Evolutionary conservation across 2,888 invertebrate genomes (phyloP).

Genomic region (Microctonus brassicae): DNA sequence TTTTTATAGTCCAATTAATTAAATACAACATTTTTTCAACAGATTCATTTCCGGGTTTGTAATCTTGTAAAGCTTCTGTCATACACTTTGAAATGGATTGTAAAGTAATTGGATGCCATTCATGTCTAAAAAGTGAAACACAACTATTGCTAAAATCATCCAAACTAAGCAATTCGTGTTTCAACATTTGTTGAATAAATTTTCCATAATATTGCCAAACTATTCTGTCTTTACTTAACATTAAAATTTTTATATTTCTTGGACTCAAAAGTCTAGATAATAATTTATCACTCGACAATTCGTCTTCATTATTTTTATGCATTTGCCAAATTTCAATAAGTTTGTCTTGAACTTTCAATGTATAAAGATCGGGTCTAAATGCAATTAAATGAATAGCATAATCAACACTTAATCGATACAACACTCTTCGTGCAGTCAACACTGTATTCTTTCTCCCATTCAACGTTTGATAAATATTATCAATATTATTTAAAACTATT

Average conservation of each 20-base stretch:
- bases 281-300: slow-evolving; percentile 53
- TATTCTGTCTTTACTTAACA: slow-evolving; percentile 47
- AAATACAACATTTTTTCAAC: slow-evolving; percentile 59
- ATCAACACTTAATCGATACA: slow-evolving; percentile 60
- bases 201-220: slow-evolving; percentile 56
- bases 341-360: slow-evolving; percentile 51
- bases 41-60: slow-evolving; percentile 53
- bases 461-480: slow-evolving; percentile 53
- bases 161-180: slow-evolving; percentile 73
- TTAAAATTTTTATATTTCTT: slow-evolving; percentile 61
- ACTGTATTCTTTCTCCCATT: slow-evolving; percentile 56
- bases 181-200: slow-evolving; percentile 70
- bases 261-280: slow-evolving; percentile 60
- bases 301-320: slow-evolving; percentile 42
- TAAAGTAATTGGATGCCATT: slow-evolving; percentile 72
- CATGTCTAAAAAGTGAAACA: slow-evolving; percentile 77
- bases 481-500: slow-evolving; percentile 48
- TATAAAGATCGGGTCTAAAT: slow-evolving; percentile 53
- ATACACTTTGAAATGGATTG: slow-evolving; percentile 62
- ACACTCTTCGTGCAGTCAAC: slow-evolving; percentile 50
- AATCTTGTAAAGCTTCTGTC: slow-evolving; percentile 56
- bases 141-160: slow-evolving; percentile 78
- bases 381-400: slow-evolving; percentile 58
- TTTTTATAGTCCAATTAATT: slow-evolving; percentile 62
- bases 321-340: slow-evolving; percentile 62